A percentile compares a stretch with the other conserved stretches of the same genome.
phyloP scores from a whole-genome alignment of 2,797 vertebrate genomes.

The Coilia nasus region DNA sequence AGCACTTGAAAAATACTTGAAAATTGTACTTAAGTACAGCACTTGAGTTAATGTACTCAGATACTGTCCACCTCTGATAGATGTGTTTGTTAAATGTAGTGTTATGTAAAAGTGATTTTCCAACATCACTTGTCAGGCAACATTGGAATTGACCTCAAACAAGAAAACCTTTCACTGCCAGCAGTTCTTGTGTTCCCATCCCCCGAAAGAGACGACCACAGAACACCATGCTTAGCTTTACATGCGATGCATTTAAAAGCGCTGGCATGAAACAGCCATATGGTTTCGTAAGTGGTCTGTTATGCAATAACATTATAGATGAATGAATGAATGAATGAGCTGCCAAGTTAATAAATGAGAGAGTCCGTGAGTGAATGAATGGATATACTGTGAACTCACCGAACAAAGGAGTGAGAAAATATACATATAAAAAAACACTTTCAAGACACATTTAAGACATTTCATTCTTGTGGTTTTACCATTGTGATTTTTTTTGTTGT shows the following conservation, averaged over 20 bases:
- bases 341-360: background rate
- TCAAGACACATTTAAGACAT: background rate
- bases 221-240: background rate
- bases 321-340: background rate
- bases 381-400: background rate
- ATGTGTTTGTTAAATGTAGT: background rate
- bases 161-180: background rate
- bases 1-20: no score
- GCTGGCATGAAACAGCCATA: background rate
- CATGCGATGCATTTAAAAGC: background rate
- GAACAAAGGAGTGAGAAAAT: background rate
- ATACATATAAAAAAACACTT: background rate
- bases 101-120: background rate
- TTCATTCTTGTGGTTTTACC: background rate
- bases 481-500: background rate
- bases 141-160: conserved; percentile 6
- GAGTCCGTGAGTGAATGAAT: background rate
- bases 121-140: background rate
- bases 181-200: background rate
- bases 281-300: background rate
- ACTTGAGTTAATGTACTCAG: no score
- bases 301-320: conserved; percentile 1
- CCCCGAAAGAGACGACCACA: background rate
- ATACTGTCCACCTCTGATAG: no score
- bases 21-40: no score